Percentiles rank a stretch among this genome's conserved stretches.
These are phyloP conservation scores for Dendronephthya gigantea DNA, from an alignment of 64 coral and sea anemone species.

Conservation along the genomic window DNA sequence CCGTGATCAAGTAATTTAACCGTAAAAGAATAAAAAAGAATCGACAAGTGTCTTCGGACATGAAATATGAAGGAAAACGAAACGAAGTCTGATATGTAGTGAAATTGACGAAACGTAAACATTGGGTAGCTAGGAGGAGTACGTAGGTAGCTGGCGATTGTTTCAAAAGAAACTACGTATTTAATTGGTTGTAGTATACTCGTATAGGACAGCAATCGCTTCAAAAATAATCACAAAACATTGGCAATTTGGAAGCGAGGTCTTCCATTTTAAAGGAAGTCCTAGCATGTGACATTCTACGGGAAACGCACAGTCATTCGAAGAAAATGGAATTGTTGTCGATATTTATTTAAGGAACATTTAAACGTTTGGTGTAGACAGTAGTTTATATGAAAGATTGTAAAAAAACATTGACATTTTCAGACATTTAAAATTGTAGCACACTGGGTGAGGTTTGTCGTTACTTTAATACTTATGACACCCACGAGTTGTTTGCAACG, in stretches of 20 bases:
- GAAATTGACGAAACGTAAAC: neutral
- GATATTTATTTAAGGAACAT: neutral
- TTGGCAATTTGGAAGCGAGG: neutral
- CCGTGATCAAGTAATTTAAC: slow-evolving; percentile 4
- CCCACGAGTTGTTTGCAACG: no score
- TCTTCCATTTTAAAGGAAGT: neutral
- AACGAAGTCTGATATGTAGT: neutral
- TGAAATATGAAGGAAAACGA: neutral
- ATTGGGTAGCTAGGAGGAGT: neutral
- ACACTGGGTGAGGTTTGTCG: no score
- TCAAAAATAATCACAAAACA: neutral
- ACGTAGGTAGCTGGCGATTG: neutral
- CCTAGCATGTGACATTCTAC: neutral
- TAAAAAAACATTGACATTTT: neutral
- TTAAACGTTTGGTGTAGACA: neutral
- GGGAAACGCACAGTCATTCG: neutral
- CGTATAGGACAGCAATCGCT: neutral
- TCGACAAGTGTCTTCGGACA: neutral
- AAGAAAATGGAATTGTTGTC: neutral
- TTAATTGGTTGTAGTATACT: neutral
- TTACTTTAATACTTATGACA: no score
- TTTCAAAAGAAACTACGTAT: neutral
- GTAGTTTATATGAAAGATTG: neutral
- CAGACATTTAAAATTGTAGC: neutral
- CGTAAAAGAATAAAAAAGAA: neutral